phyloP scores from a whole-genome alignment of 2,797 vertebrate species.

The Macropus fuliginosus region DNA sequence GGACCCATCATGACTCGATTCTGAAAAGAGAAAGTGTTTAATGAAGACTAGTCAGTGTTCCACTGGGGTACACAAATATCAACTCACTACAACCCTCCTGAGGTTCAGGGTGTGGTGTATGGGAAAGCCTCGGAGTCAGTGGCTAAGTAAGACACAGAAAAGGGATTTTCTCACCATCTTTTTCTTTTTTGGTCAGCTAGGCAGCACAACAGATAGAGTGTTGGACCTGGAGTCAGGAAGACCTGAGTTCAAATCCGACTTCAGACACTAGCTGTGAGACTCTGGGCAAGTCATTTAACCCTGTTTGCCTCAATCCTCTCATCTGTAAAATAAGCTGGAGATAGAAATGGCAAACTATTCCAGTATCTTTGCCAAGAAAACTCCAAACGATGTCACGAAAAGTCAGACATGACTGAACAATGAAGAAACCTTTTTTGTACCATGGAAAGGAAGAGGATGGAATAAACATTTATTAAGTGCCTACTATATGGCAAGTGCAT shows the following conservation, averaged over 20 bases:
- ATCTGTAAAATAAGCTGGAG: too few species aligned
- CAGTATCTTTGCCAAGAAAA: background rate
- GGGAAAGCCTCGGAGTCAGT: background rate
- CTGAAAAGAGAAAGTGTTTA: background rate
- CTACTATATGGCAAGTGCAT: background rate
- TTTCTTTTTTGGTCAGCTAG: too few species aligned
- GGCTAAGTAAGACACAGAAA: background rate
- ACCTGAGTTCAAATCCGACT: too few species aligned
- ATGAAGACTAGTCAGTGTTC: background rate
- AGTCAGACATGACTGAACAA: background rate
- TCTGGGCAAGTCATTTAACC: too few species aligned
- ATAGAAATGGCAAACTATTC: too few species aligned
- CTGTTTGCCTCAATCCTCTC: too few species aligned
- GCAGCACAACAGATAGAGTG: too few species aligned
- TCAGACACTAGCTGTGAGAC: too few species aligned
- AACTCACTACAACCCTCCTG: background rate
- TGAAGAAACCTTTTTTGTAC: background rate
- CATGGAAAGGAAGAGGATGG: background rate
- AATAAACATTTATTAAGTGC: background rate
- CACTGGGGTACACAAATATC: background rate
- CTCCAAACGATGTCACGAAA: background rate
- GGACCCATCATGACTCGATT: background rate
- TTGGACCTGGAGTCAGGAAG: too few species aligned
- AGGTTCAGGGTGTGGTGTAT: background rate
- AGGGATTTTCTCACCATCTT: background rate